Percentiles rank a stretch among this genome's conserved stretches.
Evolutionary conservation across 2,888 invertebrate genomes (phyloP).

Genomic region (Augiades crinisus): DNA sequence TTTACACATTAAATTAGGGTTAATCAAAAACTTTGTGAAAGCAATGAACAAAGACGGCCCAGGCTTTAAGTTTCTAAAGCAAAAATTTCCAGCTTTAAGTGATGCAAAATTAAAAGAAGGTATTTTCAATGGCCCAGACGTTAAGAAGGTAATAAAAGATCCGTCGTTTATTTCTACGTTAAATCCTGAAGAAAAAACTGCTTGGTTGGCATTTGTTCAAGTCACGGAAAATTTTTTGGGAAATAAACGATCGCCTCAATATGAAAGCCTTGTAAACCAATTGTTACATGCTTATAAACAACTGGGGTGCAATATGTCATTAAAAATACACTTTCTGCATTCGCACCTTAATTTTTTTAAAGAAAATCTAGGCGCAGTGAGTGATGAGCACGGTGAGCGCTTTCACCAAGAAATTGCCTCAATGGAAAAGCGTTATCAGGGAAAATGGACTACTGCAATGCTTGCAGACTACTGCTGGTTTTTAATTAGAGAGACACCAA

Average conservation of each 20-base stretch:
- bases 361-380: not conserved
- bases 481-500: too few relatives aligned
- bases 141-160: too few relatives aligned
- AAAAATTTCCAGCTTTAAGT: not conserved
- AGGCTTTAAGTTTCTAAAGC: not conserved
- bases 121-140: too few relatives aligned
- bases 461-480: conserved; percentile 29
- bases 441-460: conserved; percentile 28
- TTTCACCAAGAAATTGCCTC: not conserved
- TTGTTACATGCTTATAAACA: not conserved
- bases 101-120: conserved; percentile 10
- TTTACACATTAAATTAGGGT: conserved; percentile 30
- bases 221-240: not conserved
- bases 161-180: too few relatives aligned
- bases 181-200: not conserved
- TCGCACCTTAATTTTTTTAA: conserved; percentile 1
- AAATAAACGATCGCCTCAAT: too few relatives aligned
- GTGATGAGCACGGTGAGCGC: not conserved
- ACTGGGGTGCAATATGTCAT: conserved; percentile 3
- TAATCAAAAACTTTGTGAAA: conserved; percentile 16
- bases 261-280: too few relatives aligned
- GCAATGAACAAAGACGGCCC: not conserved
- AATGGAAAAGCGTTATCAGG: conserved; percentile 22
- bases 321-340: conserved; percentile 40
- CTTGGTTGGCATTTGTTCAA: not conserved